A percentile compares a stretch with the other conserved stretches of the same genome.
Conservation (phyloP, 2,797 vertebrate species). For the Choloepus didactylus region DNA sequence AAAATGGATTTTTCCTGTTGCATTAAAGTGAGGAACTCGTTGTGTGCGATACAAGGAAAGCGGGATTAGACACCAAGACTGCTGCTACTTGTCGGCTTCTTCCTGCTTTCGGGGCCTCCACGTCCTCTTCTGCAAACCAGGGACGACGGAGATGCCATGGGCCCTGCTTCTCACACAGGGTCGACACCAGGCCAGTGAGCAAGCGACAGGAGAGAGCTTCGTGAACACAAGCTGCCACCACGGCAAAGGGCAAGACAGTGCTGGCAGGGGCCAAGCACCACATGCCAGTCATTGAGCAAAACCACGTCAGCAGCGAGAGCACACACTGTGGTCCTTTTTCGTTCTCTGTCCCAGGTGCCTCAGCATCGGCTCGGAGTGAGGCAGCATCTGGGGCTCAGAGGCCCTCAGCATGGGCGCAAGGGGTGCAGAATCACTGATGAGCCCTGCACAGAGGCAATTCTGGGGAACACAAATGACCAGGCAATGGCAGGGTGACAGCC, state of each 20-base stretch:
- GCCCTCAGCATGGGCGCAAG: not conserved
- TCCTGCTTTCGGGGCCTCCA: not conserved
- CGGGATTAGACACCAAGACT: accelerated
- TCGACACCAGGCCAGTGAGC: accelerated
- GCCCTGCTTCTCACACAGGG: not conserved
- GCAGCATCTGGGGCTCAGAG: not conserved
- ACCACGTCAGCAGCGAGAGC: not conserved
- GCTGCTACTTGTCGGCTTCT: accelerated
- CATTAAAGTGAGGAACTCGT: not conserved
- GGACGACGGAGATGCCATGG: not conserved
- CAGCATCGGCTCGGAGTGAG: accelerated
- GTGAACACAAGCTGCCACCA: accelerated
- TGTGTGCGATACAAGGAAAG: accelerated
- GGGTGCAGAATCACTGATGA: accelerated
- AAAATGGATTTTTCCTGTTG: accelerated
- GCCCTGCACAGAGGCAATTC: not conserved
- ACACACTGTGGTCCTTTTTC: accelerated
- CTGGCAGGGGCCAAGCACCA: accelerated
- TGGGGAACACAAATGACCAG: no score
- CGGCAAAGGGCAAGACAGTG: no score
- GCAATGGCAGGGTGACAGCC: not conserved
- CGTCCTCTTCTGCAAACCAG: not conserved
- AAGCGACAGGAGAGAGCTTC: accelerated
- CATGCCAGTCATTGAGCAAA: accelerated
- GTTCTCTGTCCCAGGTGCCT: accelerated